These are phyloP conservation scores for Anticlea derivata DNA, from an alignment of 2,888 invertebrate species.

Conservation along the genomic window DNA sequence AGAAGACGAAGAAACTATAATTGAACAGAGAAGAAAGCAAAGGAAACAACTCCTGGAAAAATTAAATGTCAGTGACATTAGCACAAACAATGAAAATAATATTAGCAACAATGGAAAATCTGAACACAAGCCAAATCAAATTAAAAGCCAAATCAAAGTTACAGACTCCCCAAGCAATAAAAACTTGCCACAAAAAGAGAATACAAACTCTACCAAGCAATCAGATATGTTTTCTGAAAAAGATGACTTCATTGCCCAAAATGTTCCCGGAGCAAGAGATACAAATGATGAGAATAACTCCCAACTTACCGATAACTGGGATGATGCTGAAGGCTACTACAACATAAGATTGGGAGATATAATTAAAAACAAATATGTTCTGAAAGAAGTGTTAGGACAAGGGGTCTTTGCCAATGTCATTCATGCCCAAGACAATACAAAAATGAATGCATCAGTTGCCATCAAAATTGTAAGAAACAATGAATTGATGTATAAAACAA, in stretches of 20 bases:
- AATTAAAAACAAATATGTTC: slow-evolving; percentile 92
- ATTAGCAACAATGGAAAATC: slow-evolving; percentile 25
- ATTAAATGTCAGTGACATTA: slow-evolving; percentile 41
- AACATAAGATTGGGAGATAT: slow-evolving; percentile 95
- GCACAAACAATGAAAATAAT: slow-evolving; percentile 34
- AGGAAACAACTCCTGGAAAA: slow-evolving; percentile 92
- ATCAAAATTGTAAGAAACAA: slow-evolving; percentile 99
- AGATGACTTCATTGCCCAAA: slow-evolving; percentile 91
- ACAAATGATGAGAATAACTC: slow-evolving; percentile 86
- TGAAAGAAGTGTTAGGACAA: slow-evolving; percentile 98
- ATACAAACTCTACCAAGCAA: slow-evolving; percentile 73
- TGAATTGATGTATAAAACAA: slow-evolving; percentile 99
- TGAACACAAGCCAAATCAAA: slow-evolving; percentile 23
- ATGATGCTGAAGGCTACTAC: slow-evolving; percentile 99
- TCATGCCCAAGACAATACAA: slow-evolving; percentile 93
- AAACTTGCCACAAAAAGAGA: slow-evolving; percentile 36
- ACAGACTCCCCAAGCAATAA: slow-evolving; percentile 17
- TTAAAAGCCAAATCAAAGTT: slow-evolving; percentile 26
- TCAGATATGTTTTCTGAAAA: slow-evolving; percentile 96
- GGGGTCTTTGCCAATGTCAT: slow-evolving; percentile 99
- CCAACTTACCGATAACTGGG: slow-evolving; percentile 98
- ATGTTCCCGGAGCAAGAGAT: slow-evolving; percentile 44
- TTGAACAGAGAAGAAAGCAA: slow-evolving; percentile 93
- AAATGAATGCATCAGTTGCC: slow-evolving; percentile 94
- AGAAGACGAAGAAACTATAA: slow-evolving; percentile 95